phyloP scores from a whole-genome alignment of 2,797 vertebrate genomes.

The Rhabdophis nuchalis region DNA sequence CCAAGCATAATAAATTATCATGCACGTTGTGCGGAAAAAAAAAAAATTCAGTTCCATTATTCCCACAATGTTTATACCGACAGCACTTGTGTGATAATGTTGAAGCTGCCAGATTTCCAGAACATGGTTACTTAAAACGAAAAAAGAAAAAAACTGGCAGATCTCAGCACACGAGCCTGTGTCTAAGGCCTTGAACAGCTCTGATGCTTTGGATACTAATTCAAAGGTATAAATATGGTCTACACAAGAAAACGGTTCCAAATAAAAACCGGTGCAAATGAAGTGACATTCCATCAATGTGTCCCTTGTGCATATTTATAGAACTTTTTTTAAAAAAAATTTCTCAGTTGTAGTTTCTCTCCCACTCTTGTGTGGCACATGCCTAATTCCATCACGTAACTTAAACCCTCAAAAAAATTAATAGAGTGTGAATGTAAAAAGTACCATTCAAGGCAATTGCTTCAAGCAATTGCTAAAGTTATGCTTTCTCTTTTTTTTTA shows the following conservation, averaged over 20 bases:
- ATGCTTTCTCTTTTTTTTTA: constrained; percentile 45
- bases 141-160: constrained; percentile 67
- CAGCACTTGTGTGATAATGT: constrained; percentile 93
- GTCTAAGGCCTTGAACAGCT: constrained; percentile 88
- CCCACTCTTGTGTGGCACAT: constrained; percentile 81
- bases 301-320: constrained; percentile 97
- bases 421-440: constrained; percentile 79
- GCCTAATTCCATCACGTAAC: constrained; percentile 83
- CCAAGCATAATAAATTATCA: constrained; percentile 99
- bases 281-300: constrained; percentile 89
- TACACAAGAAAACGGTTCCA: constrained; percentile 96
- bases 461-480: constrained; percentile 80
- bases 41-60: constrained; percentile 92
- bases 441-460: constrained; percentile 82
- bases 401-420: constrained; percentile 85
- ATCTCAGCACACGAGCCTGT: constrained; percentile 79
- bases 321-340: constrained; percentile 46
- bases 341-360: constrained; percentile 75
- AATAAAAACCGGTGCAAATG: constrained; percentile 92
- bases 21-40: constrained; percentile 99
- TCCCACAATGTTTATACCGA: constrained; percentile 87
- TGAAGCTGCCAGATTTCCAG: constrained; percentile 86
- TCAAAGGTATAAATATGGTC: constrained; percentile 96
- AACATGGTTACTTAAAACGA: constrained; percentile 62
- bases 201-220: constrained; percentile 96